These are phyloP conservation scores for Caenorhabditis sp. DNA, from an alignment of 2,888 invertebrate species.

Conservation along the genomic window DNA sequence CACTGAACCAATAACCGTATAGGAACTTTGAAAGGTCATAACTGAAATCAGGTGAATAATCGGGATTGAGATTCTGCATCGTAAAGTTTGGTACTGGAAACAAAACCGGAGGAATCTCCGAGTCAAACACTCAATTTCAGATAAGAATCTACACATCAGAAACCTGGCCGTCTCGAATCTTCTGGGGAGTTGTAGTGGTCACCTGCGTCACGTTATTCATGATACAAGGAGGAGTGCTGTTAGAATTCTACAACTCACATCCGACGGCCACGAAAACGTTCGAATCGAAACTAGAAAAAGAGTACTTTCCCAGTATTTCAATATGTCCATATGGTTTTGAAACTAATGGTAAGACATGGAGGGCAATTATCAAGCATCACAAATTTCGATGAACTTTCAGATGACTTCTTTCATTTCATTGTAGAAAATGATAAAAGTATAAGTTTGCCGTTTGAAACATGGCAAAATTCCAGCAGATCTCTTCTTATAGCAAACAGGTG, in stretches of 20 bases:
- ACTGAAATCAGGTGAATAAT: too few relatives aligned
- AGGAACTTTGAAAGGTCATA: too few relatives aligned
- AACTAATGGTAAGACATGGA: conserved; percentile 14
- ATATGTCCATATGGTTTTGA: conserved; percentile 60
- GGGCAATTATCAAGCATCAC: conserved; percentile 5
- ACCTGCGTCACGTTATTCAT: conserved; percentile 75
- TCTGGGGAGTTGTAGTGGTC: conserved; percentile 77
- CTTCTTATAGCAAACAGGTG: conserved; percentile 19
- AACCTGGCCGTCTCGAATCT: conserved; percentile 77
- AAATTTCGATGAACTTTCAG: neutral
- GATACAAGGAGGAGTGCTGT: conserved; percentile 72
- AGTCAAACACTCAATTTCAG: conserved; percentile 57
- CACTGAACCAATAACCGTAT: too few relatives aligned
- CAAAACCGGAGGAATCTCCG: too few relatives aligned
- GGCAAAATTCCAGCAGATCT: conserved; percentile 13
- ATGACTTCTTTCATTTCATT: conserved; percentile 24
- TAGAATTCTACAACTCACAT: conserved; percentile 67
- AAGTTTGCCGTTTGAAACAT: neutral
- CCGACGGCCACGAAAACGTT: conserved; percentile 64
- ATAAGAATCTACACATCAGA: conserved; percentile 76
- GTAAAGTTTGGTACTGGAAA: too few relatives aligned
- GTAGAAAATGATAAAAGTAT: conserved; percentile 5
- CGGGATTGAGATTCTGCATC: too few relatives aligned
- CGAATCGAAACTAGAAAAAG: conserved; percentile 17
- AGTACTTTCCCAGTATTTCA: conserved; percentile 58